Evolutionary conservation across 1,140 invertebrate species (phyloP).

Genomic region (Epicauta chinensis): DNA sequence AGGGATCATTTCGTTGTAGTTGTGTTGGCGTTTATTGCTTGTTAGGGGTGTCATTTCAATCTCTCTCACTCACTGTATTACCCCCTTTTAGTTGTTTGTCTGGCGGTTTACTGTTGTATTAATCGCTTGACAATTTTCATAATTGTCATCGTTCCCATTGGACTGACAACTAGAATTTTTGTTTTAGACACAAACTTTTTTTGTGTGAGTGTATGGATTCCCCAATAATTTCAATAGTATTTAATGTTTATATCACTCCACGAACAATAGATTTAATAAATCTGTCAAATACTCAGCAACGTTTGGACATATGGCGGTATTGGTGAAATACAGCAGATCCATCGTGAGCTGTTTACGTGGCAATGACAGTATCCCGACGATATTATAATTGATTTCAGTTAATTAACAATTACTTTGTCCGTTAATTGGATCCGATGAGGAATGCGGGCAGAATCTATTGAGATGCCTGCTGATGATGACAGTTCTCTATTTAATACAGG

Average conservation of each 20-base stretch:
- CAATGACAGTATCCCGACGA: constrained; percentile 5
- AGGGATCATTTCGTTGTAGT: constrained; percentile 28
- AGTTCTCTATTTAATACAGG: constrained; percentile 27
- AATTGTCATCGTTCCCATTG: neutral
- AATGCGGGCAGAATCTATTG: constrained; percentile 29
- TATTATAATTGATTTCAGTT: constrained; percentile 20
- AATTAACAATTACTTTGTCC: constrained; percentile 32
- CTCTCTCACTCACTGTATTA: too few relatives aligned
- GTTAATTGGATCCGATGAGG: constrained; percentile 31
- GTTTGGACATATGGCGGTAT: constrained; percentile 22
- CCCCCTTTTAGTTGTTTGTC: constrained; percentile 21
- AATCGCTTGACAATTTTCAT: constrained; percentile 9
- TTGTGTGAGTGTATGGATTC: too few relatives aligned
- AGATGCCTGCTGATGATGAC: constrained; percentile 26
- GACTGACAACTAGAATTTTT: too few relatives aligned
- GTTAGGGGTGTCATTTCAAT: constrained; percentile 30
- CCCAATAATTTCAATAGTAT: too few relatives aligned
- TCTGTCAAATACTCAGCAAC: too few relatives aligned
- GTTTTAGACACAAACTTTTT: too few relatives aligned
- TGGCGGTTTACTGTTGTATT: constrained; percentile 14
- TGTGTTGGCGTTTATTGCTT: constrained; percentile 28
- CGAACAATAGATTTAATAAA: too few relatives aligned
- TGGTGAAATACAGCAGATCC: constrained; percentile 19
- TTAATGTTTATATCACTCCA: too few relatives aligned
- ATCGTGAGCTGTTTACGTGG: constrained; percentile 15